Evolutionary conservation across 1,140 invertebrate genomes (phyloP), one percentile per base, ranked within the genome.

Genomic region (Solenopsis fugax): DNA sequence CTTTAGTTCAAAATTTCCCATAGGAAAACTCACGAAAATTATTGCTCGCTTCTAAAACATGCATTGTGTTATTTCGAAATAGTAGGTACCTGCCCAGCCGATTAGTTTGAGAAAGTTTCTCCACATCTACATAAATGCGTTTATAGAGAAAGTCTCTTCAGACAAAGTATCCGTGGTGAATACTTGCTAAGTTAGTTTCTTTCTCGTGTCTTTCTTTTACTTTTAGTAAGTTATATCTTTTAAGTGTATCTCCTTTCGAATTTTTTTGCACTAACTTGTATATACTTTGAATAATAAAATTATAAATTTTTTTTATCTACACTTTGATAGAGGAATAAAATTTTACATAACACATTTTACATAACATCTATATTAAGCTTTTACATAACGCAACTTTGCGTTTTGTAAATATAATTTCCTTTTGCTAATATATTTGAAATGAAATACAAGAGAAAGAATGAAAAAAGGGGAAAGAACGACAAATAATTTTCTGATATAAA

Each of bases 41-140:
- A 56, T 56, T n/a, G 24, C 24, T 24, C 2, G 10, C n/a, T 48
- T 60, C 18, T 48, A 21, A 24, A 24, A 50, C 13, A 84, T 73
- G n/a, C 18, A 7, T 13, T 4, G 18, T 29, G n/a, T 21, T 72
- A 29, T 56, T 60, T 48, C 5, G 2, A 73, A 75, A 50, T 21
- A 50, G 13, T 16, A 56, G n/a, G 29, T n/a, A 73, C 0, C 72
- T 73, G 16, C 16, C 21, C 24, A 29, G 37, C 45, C 18, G 37
- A 29, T 75, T 50, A 24, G 24, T 13, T 24, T n/a, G 80, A 37
- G 80, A 75, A 84, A 84, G 69, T 84, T 73, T 60, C 80, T 84
- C 13, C 29, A 29, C 6, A 50, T 50, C 13, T 84, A 18, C 65
- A 56, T 73, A 73, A 41, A 82, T 16, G 52, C 52, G 58, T 73